phyloP scores from a whole-genome alignment of 2,888 invertebrate genomes.

The Mongoloraphidia duomilia region DNA sequence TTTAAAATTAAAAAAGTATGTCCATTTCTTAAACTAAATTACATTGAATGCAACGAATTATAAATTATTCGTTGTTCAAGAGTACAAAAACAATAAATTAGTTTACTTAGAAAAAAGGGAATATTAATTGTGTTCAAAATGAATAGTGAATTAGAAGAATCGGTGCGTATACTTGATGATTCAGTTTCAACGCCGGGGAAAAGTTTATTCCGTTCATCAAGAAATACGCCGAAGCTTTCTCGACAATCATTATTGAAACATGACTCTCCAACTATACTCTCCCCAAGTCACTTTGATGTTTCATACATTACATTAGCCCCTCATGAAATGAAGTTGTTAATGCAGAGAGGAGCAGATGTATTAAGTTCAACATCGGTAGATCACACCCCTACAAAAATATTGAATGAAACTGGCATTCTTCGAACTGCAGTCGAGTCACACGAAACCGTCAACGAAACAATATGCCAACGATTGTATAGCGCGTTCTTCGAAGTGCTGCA shows the following conservation, averaged over 20 bases:
- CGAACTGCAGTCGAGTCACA: not conserved
- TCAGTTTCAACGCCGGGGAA: conserved; percentile 21
- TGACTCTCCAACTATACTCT: not conserved
- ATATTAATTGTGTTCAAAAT: conserved; percentile 12
- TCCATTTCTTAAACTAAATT: too few species aligned
- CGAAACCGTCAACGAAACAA: not conserved
- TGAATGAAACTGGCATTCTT: conserved; percentile 9
- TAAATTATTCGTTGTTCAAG: too few species aligned
- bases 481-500: conserved; percentile 29
- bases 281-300: conserved; percentile 12
- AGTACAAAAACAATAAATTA: too few species aligned
- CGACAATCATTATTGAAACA: conserved; percentile 8
- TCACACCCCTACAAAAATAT: conserved; percentile 10
- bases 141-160: conserved; percentile 27
- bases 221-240: conserved; percentile 5
- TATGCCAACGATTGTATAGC: conserved; percentile 20
- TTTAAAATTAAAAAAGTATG: too few species aligned
- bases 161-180: conserved; percentile 26
- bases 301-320: conserved; percentile 18
- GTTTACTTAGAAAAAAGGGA: too few species aligned
- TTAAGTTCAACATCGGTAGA: conserved; percentile 2
- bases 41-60: too few species aligned
- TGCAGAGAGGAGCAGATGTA: conserved; percentile 10
- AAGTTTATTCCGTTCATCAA: conserved; percentile 13
- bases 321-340: conserved; percentile 16